Conservation (phyloP, 2,888 invertebrate genomes). For the Stenchaetothrips biformis region DNA sequence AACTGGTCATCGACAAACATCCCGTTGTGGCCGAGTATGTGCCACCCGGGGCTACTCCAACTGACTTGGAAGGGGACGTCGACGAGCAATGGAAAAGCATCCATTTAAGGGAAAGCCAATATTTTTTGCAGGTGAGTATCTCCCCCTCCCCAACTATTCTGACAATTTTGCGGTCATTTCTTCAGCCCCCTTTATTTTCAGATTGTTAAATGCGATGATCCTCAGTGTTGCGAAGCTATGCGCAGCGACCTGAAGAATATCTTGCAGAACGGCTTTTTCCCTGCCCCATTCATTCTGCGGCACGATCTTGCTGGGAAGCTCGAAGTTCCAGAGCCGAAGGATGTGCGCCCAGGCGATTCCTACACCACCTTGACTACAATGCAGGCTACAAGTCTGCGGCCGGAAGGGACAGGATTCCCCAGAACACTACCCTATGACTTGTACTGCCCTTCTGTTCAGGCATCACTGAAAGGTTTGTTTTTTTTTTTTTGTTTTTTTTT, state of each 20-base stretch:
- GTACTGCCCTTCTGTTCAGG: slow-evolving; percentile 29
- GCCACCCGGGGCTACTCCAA: slow-evolving; percentile 8
- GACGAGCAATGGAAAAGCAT: slow-evolving; percentile 30
- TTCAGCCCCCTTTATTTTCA: too few species aligned
- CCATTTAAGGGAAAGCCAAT: slow-evolving; percentile 31
- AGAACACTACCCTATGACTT: slow-evolving; percentile 29
- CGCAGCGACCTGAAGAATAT: slow-evolving; percentile 30
- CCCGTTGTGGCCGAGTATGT: slow-evolving; percentile 32
- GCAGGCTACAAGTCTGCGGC: too few species aligned
- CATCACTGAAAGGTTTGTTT: too few species aligned
- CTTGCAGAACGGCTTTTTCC: slow-evolving; percentile 28
- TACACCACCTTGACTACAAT: too few species aligned
- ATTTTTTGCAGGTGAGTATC: too few species aligned
- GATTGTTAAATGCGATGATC: slow-evolving; percentile 29
- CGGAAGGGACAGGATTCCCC: too few species aligned
- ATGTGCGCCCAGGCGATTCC: slow-evolving; percentile 23
- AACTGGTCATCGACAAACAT: slow-evolving; percentile 40
- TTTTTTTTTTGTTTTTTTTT: too few species aligned
- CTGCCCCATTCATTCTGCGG: slow-evolving; percentile 29
- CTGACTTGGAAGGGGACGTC: background rate
- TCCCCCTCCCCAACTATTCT: too few species aligned
- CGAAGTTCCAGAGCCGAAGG: slow-evolving; percentile 21
- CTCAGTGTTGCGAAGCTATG: slow-evolving; percentile 28
- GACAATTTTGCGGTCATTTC: too few species aligned
- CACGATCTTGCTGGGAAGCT: slow-evolving; percentile 21